phyloP scores from a whole-genome alignment of 2,797 vertebrate genomes.

The Scolopax rusticola region DNA sequence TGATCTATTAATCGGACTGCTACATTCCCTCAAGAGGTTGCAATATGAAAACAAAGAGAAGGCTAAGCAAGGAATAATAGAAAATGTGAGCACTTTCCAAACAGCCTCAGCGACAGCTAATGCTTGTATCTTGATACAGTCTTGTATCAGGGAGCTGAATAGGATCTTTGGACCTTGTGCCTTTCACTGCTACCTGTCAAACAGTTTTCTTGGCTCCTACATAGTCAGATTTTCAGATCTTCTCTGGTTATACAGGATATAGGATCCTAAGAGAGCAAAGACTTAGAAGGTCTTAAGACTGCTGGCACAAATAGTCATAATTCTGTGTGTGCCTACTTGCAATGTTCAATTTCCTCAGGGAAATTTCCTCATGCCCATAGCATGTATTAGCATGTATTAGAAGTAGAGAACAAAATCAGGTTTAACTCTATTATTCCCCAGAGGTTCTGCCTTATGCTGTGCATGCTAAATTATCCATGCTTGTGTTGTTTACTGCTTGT shows the following conservation, averaged over 20 bases:
- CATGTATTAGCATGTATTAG: rapidly evolving
- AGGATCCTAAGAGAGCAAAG: not conserved
- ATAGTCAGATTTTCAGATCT: not conserved
- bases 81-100: not conserved
- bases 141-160: not conserved
- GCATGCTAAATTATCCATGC: not conserved
- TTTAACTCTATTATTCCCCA: not conserved
- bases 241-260: not conserved
- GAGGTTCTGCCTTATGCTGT: not conserved
- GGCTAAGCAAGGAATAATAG: not conserved
- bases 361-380: not conserved
- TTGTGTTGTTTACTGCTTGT: not conserved
- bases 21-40: not conserved
- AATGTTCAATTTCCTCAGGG: not conserved
- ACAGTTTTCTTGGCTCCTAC: not conserved
- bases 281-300: not conserved
- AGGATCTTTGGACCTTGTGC: not conserved
- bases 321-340: not conserved
- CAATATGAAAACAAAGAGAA: not conserved
- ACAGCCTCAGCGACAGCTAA: not conserved
- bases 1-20: not conserved
- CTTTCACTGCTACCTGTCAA: not conserved
- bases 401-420: not conserved
- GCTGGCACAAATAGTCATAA: not conserved
- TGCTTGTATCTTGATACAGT: not conserved